Conservation (phyloP, 2,113 vertebrate genomes). For the Peromyscus maniculatus region DNA sequence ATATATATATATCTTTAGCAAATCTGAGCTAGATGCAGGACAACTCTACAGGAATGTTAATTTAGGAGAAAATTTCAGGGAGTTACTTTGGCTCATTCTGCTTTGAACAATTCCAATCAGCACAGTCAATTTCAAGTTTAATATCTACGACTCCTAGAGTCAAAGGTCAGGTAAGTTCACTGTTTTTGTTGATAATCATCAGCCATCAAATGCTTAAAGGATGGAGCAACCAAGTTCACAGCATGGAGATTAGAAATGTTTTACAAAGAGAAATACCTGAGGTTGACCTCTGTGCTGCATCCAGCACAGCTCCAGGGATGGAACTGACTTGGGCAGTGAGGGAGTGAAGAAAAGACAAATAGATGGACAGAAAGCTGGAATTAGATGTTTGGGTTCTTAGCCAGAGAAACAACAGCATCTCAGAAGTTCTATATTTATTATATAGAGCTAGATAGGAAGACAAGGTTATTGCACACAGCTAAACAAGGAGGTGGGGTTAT, state of each 20-base stretch:
- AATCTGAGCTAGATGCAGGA: background rate
- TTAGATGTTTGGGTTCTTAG: background rate
- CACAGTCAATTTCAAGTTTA: conserved; percentile 20
- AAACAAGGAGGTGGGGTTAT: background rate
- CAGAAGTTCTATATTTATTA: background rate
- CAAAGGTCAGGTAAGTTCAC: background rate
- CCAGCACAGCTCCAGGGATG: background rate
- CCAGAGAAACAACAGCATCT: background rate
- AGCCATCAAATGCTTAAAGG: background rate
- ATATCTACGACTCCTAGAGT: conserved; percentile 22
- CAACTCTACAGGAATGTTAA: background rate
- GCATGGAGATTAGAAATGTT: background rate
- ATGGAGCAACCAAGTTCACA: background rate
- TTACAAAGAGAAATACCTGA: background rate
- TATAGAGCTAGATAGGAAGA: background rate
- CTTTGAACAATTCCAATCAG: background rate
- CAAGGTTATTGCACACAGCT: background rate
- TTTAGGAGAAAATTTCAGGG: background rate
- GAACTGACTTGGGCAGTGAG: background rate
- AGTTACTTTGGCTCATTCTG: background rate
- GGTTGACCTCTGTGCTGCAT: background rate
- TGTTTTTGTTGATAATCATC: background rate
- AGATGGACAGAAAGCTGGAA: background rate
- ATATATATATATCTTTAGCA: background rate
- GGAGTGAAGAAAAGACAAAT: background rate